Conservation (phyloP, 2,888 invertebrate species). For the Syritta pipiens region DNA sequence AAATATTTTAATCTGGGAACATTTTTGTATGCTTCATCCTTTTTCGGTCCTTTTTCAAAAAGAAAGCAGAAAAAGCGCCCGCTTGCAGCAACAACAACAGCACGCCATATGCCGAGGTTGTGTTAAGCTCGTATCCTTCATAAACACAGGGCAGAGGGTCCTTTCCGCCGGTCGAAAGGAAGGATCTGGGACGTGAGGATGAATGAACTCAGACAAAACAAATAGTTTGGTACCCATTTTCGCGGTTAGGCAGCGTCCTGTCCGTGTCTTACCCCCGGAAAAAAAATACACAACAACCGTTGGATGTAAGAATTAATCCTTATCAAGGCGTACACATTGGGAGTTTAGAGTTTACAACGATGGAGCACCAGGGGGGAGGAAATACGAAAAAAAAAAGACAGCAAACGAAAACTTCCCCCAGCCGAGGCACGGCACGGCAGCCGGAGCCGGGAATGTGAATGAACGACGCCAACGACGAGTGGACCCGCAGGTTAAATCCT, state of each 20-base stretch:
- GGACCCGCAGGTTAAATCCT: slow-evolving; percentile 50
- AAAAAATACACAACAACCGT: neutral
- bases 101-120: slow-evolving; percentile 26
- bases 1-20: slow-evolving; percentile 57
- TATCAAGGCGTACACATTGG: slow-evolving; percentile 37
- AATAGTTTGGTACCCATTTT: slow-evolving; percentile 35
- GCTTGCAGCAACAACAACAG: neutral
- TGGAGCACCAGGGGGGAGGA: neutral
- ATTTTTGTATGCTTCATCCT: slow-evolving; percentile 21
- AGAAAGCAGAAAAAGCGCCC: slow-evolving; percentile 3
- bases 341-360: slow-evolving; percentile 28
- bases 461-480: slow-evolving; percentile 25
- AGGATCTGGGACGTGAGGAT: slow-evolving; percentile 30
- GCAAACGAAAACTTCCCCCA: no score
- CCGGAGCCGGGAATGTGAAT: slow-evolving; percentile 38
- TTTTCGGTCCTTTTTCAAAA: neutral
- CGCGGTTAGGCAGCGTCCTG: slow-evolving; percentile 33
- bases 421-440: no score
- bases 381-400: neutral
- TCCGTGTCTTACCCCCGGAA: neutral
- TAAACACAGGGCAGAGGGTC: slow-evolving; percentile 20
- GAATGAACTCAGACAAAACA: slow-evolving; percentile 62
- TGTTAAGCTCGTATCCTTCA: slow-evolving; percentile 26
- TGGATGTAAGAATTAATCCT: slow-evolving; percentile 57
- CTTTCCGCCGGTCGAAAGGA: neutral